phyloP scores from a whole-genome alignment of 1,140 invertebrate species.

The Oryctes rhinoceros region DNA sequence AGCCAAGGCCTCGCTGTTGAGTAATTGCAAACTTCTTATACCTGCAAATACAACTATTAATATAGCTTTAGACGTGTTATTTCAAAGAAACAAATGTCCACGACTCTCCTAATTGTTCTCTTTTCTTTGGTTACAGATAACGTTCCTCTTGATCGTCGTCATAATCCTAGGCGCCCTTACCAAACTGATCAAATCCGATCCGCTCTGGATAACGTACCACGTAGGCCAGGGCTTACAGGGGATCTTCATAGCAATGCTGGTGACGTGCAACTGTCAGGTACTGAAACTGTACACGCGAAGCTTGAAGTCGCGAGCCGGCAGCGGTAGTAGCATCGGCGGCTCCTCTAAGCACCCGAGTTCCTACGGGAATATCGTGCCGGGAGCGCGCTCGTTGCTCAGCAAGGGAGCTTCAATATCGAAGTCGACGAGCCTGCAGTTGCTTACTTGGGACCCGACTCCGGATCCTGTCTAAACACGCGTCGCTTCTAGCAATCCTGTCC shows the following conservation, averaged over 20 bases:
- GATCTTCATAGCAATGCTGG: constrained; percentile 69
- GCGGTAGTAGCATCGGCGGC: constrained; percentile 12
- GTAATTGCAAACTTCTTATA: too few species aligned
- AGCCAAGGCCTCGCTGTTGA: too few species aligned
- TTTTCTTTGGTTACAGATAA: constrained; percentile 55
- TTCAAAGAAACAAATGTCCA: too few species aligned
- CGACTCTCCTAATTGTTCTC: neutral
- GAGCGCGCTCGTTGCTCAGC: constrained; percentile 42
- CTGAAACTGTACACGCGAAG: constrained; percentile 57
- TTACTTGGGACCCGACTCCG: constrained; percentile 58
- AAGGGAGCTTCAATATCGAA: constrained; percentile 49
- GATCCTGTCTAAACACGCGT: constrained; percentile 54
- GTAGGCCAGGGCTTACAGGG: constrained; percentile 66
- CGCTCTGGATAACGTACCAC: constrained; percentile 63
- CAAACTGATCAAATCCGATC: constrained; percentile 54
- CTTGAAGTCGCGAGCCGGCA: constrained; percentile 49
- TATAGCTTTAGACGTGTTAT: too few species aligned
- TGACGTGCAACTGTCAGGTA: constrained; percentile 72
- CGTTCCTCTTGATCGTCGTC: constrained; percentile 54
- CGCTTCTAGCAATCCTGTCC: neutral
- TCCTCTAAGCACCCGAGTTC: constrained; percentile 41
- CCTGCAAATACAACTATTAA: too few species aligned
- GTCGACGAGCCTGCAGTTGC: constrained; percentile 58
- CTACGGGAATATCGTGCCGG: constrained; percentile 47
- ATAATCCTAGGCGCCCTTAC: constrained; percentile 53